Conservation (phyloP, 2,797 vertebrate genomes). For the Sciurus vulgaris region DNA sequence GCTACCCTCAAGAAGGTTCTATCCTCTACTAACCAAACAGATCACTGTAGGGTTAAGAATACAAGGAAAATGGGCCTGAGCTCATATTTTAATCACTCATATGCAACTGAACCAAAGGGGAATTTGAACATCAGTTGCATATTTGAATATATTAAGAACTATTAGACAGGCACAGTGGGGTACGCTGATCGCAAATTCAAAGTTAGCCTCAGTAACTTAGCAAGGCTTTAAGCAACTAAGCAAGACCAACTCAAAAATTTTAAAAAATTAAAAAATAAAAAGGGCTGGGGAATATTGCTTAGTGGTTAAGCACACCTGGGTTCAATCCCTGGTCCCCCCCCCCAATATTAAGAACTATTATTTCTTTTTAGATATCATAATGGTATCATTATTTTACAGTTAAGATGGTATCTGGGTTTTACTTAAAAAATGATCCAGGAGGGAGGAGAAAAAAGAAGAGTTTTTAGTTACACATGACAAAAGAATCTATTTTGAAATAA, state of each 20-base stretch:
- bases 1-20: not conserved
- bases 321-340: too few relatives aligned
- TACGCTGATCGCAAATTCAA: too few relatives aligned
- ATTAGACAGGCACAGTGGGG: not conserved
- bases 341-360: too few relatives aligned
- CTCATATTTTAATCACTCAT: not conserved
- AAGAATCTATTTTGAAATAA: too few relatives aligned
- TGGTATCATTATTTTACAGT: slow-evolving; percentile 27
- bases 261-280: too few relatives aligned
- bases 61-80: not conserved
- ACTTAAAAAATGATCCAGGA: slow-evolving; percentile 52
- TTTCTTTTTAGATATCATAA: slow-evolving; percentile 7
- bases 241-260: too few relatives aligned
- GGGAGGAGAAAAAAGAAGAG: not conserved
- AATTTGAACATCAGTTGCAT: slow-evolving; percentile 35
- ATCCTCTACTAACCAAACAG: not conserved
- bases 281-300: too few relatives aligned
- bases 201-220: too few relatives aligned
- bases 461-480: too few relatives aligned
- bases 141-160: slow-evolving; percentile 40
- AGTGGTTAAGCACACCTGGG: too few relatives aligned
- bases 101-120: not conserved
- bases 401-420: slow-evolving; percentile 43
- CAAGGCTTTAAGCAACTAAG: too few relatives aligned
- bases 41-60: not conserved